Evolutionary conservation across 1,140 invertebrate genomes (phyloP).

Genomic region (Drosophila parabipectinata): DNA sequence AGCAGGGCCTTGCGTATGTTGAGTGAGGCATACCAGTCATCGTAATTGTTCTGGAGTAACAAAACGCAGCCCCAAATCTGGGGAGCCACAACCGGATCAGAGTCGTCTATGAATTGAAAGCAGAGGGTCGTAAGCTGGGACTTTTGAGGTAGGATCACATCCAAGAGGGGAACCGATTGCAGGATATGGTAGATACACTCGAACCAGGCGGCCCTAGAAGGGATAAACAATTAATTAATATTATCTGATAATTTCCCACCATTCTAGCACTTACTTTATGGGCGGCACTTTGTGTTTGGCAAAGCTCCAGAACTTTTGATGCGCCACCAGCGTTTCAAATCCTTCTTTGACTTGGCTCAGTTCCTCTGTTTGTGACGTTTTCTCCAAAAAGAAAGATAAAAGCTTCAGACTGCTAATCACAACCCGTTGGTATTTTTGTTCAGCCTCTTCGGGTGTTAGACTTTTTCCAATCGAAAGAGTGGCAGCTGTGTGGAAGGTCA

Average conservation of each 20-base stretch:
- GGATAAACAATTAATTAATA: neutral
- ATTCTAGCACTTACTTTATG: slow-evolving; percentile 83
- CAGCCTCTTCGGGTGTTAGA: slow-evolving; percentile 88
- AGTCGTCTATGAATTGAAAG: slow-evolving; percentile 89
- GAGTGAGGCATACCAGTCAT: slow-evolving; percentile 85
- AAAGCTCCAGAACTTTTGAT: slow-evolving; percentile 91
- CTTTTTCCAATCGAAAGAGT: slow-evolving; percentile 79
- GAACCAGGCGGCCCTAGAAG: slow-evolving; percentile 86
- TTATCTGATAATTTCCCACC: neutral
- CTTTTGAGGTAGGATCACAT: slow-evolving; percentile 84
- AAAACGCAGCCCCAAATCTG: slow-evolving; percentile 87
- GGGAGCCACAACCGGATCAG: slow-evolving; percentile 87
- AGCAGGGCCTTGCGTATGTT: slow-evolving; percentile 89
- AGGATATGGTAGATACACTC: slow-evolving; percentile 87
- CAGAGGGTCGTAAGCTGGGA: slow-evolving; percentile 86
- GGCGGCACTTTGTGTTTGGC: slow-evolving; percentile 85
- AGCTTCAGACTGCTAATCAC: slow-evolving; percentile 88
- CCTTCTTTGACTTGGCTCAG: slow-evolving; percentile 83
- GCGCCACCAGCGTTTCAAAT: slow-evolving; percentile 56
- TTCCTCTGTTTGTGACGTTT: slow-evolving; percentile 84
- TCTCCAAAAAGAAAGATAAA: slow-evolving; percentile 87
- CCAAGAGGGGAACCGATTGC: slow-evolving; percentile 84
- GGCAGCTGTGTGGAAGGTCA: slow-evolving; percentile 88
- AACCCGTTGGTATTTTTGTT: slow-evolving; percentile 89
- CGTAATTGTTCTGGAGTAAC: slow-evolving; percentile 65